Base-by-base conservation (phyloP, 2,888 invertebrate species). In the Caenorhabditis sp. region DNA sequence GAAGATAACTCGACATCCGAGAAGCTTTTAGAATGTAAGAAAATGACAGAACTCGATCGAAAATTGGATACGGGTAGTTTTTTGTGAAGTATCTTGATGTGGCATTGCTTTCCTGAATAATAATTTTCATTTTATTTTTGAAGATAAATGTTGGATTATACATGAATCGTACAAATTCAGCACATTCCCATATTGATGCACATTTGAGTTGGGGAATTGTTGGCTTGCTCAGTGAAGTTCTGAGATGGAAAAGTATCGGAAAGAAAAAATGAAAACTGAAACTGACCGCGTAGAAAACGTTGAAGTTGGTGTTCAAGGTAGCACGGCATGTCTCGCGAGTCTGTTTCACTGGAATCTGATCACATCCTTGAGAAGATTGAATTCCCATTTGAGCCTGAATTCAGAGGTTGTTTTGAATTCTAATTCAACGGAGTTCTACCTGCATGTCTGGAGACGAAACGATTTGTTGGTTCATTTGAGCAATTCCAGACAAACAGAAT, bases 151-250 rank as follows among this genome's bases (percentile, higher is more conserved):
- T 51, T 12, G 47, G 51, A 49, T 35, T 10, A 31, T 31, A 31
- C 31, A 31, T 6, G 7, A 31, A 7, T 7, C 31, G 31, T 38
- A 8, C 12, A 28, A 19, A 6, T 59, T 63, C 28, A 81, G 41
- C 75, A 81, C 61, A 81, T 68, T 61, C 74, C 69, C 69, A 75
- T 81, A 54, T 81, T 81, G 56, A 73, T 59, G 59, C 80, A 80
- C 73, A 80, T 80, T 54, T 80, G 74, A 16, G 69, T 63, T 22
- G 81, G 81, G 12, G 75, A 81, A 47, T 70, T 74, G 47, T 22
- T 80, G 19, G 61, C 35, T 61, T 59, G 44, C 16, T 28, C 74
- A 28, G 80, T 51, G 74, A 80, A 80, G 51, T 74, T 80, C 69
- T 77, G 70, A n/a, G 69, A 31, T 7, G 1, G 2, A 5, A 44